These are phyloP conservation scores for Contarinia nasturtii DNA, from an alignment of 1,140 invertebrate genomes.

Conservation along the genomic window DNA sequence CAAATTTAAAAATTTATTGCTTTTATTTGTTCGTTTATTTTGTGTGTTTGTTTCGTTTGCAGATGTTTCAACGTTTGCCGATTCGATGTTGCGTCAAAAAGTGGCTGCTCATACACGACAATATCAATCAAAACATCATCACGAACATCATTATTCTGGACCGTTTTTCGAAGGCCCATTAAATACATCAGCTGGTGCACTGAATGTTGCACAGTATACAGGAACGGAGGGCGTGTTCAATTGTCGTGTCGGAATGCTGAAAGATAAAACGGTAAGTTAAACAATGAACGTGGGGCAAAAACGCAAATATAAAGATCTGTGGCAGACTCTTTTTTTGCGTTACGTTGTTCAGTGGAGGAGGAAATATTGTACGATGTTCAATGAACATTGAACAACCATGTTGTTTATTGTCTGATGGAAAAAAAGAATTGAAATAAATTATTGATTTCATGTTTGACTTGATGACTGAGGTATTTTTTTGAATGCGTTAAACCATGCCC, in stretches of 20 bases:
- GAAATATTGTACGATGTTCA: too few relatives aligned
- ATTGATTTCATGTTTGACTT: background rate
- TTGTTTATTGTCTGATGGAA: background rate
- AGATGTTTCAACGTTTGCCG: too few relatives aligned
- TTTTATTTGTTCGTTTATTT: too few relatives aligned
- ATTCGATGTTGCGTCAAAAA: too few relatives aligned
- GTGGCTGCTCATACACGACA: slow-evolving; percentile 9
- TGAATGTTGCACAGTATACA: slow-evolving; percentile 46
- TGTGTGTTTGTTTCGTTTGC: too few relatives aligned
- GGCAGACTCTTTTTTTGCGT: too few relatives aligned
- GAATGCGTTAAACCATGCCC: too few relatives aligned
- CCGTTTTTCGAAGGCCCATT: slow-evolving; percentile 53
- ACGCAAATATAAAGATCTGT: too few relatives aligned
- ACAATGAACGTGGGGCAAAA: too few relatives aligned
- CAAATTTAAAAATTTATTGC: too few relatives aligned
- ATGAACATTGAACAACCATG: too few relatives aligned
- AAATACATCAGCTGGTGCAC: slow-evolving; percentile 15
- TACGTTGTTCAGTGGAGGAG: too few relatives aligned
- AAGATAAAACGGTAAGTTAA: slow-evolving; percentile 60
- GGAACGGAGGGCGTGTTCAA: slow-evolving; percentile 58
- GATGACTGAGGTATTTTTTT: background rate
- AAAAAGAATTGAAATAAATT: background rate
- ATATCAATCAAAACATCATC: slow-evolving; percentile 32
- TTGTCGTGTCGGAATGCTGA: slow-evolving; percentile 61
- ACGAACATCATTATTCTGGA: slow-evolving; percentile 40